Evolutionary conservation across 1,140 invertebrate genomes (phyloP).

Genomic region (Drosophila dunni): DNA sequence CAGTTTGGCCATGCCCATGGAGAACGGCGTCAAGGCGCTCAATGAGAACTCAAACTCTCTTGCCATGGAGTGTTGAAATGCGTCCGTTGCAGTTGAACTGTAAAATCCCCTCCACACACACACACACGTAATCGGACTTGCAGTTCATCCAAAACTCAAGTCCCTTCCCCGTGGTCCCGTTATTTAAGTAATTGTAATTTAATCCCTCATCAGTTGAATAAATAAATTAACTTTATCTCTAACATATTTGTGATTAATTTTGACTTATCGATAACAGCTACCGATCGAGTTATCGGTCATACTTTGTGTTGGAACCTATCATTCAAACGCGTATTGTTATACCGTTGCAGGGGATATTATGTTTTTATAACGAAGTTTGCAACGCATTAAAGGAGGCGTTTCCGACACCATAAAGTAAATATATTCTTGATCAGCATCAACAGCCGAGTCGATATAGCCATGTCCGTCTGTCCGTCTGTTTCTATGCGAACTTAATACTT

Average conservation of each 20-base stretch:
- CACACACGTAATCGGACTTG: background rate
- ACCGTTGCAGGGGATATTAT: too few species aligned
- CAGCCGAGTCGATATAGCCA: too few species aligned
- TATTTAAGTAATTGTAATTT: constrained; percentile 73
- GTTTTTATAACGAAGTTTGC: too few species aligned
- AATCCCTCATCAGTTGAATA: constrained; percentile 58
- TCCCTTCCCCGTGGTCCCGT: constrained; percentile 20
- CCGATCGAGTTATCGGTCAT: background rate
- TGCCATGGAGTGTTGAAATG: constrained; percentile 82
- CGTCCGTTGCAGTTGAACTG: constrained; percentile 20
- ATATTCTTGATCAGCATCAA: background rate
- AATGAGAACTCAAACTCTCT: constrained; percentile 84
- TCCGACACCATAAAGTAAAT: too few species aligned
- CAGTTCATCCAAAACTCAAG: background rate
- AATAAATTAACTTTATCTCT: constrained; percentile 62
- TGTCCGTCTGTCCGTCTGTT: too few species aligned
- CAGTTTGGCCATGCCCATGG: constrained; percentile 76
- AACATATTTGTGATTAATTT: constrained; percentile 2
- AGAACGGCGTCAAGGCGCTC: constrained; percentile 75
- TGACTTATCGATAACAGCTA: background rate
- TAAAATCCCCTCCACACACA: constrained; percentile 13
- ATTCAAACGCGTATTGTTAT: too few species aligned
- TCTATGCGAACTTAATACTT: too few species aligned
- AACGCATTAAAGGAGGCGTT: too few species aligned
- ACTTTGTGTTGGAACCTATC: too few species aligned